phyloP scores from a whole-genome alignment of 2,888 invertebrate species.

The Andrena bucephala region DNA sequence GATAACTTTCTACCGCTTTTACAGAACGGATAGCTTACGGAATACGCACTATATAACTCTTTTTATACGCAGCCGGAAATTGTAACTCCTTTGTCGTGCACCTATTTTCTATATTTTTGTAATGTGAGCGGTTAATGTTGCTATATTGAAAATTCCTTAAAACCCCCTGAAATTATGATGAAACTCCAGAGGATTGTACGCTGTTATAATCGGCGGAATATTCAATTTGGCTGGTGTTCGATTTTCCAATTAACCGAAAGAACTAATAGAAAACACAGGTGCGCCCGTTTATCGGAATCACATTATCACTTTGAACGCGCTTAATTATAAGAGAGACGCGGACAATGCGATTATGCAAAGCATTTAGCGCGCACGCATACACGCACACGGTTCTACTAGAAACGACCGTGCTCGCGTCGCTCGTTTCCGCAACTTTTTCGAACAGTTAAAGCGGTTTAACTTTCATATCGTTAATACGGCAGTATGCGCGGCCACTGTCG shows the following conservation, averaged over 20 bases:
- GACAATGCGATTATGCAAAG: conserved; percentile 47
- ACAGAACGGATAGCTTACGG: too few relatives aligned
- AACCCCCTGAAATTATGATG: neutral
- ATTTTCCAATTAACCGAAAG: conserved; percentile 27
- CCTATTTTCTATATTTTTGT: too few relatives aligned
- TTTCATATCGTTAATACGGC: conserved; percentile 50
- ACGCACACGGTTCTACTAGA: neutral
- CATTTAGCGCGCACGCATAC: conserved; percentile 44
- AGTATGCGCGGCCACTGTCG: conserved; percentile 6
- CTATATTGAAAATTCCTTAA: neutral
- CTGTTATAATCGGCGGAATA: neutral
- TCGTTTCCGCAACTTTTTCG: conserved; percentile 59
- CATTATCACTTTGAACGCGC: conserved; percentile 35
- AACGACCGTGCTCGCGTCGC: conserved; percentile 32
- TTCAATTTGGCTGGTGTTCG: conserved; percentile 20
- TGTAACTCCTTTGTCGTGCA: too few relatives aligned
- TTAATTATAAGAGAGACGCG: conserved; percentile 52
- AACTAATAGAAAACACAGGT: conserved; percentile 35
- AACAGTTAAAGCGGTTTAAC: conserved; percentile 63
- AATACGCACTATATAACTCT: neutral
- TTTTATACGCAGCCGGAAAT: neutral
- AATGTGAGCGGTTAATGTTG: neutral
- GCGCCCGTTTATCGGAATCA: conserved; percentile 41
- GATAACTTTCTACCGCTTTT: too few relatives aligned
- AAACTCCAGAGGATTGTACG: neutral